Evolutionary conservation across 2,113 vertebrate species (phyloP).

Genomic region (Vimba vimba): DNA sequence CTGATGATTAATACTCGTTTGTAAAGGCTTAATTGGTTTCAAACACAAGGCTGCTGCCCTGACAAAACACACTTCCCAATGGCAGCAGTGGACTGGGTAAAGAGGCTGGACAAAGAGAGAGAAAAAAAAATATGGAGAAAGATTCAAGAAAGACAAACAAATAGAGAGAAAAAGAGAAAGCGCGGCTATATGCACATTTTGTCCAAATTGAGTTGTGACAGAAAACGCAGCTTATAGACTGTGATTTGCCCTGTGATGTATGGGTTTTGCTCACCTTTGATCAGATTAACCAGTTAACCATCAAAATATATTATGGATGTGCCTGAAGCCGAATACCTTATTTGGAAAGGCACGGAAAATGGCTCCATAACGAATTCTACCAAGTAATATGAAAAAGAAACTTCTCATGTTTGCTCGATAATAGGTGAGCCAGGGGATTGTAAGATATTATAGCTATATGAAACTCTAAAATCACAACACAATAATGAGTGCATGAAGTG

Average conservation of each 20-base stretch:
- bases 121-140: neutral
- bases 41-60: conserved; percentile 41
- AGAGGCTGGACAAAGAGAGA: neutral
- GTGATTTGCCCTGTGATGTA: neutral
- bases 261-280: neutral
- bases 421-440: too few species aligned
- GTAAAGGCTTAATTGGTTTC: conserved; percentile 59
- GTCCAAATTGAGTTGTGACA: neutral
- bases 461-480: too few species aligned
- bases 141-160: neutral
- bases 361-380: too few species aligned
- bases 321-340: too few species aligned
- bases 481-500: too few species aligned
- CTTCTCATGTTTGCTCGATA: too few species aligned
- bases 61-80: conserved; percentile 50
- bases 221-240: neutral
- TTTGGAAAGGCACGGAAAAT: too few species aligned
- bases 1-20: conserved; percentile 64
- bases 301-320: neutral
- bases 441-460: too few species aligned
- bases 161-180: neutral
- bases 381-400: too few species aligned
- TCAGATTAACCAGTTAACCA: neutral
- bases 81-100: conserved; percentile 29
- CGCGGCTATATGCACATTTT: neutral